A percentile compares a stretch with the other conserved stretches of the same genome.
Evolutionary conservation across 1,140 invertebrate species (phyloP).

Genomic region (Panagrolaimus sp.): DNA sequence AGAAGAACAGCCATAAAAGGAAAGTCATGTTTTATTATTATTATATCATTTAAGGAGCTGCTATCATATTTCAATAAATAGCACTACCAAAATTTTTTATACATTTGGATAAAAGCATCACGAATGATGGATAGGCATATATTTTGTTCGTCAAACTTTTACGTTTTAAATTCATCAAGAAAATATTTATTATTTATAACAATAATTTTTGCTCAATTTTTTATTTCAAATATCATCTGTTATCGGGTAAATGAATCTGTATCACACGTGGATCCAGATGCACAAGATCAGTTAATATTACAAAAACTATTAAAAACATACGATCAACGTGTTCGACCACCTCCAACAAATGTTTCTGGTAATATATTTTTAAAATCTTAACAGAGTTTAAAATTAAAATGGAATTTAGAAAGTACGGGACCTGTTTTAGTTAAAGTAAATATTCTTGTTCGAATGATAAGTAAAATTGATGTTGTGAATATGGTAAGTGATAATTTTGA

Average conservation of each 20-base stretch:
- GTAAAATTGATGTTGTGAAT: slow-evolving; percentile 95
- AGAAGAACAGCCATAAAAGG: too few species aligned
- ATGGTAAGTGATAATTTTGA: slow-evolving; percentile 64
- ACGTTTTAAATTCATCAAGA: too few species aligned
- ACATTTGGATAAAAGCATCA: too few species aligned
- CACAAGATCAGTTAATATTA: slow-evolving; percentile 1
- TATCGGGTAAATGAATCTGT: slow-evolving; percentile 7
- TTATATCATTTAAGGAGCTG: too few species aligned
- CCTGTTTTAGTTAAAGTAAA: slow-evolving; percentile 67
- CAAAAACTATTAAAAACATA: slow-evolving; percentile 26
- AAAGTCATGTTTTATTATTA: too few species aligned
- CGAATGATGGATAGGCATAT: too few species aligned
- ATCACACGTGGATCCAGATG: slow-evolving; percentile 1
- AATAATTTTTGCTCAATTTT: too few species aligned
- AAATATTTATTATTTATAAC: too few species aligned
- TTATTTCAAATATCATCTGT: too few species aligned
- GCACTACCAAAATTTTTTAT: too few species aligned
- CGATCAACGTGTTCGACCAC: slow-evolving; percentile 27
- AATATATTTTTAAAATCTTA: slow-evolving; percentile 15
- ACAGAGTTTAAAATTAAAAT: slow-evolving; percentile 10
- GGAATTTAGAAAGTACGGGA: slow-evolving; percentile 61
- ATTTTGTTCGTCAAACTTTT: too few species aligned
- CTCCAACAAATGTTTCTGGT: slow-evolving; percentile 18
- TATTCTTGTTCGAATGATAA: slow-evolving; percentile 87
- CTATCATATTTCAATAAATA: too few species aligned